These are phyloP conservation scores for Macrochelys suwanniensis DNA, from an alignment of 2,797 vertebrate species.

Conservation along the genomic window DNA sequence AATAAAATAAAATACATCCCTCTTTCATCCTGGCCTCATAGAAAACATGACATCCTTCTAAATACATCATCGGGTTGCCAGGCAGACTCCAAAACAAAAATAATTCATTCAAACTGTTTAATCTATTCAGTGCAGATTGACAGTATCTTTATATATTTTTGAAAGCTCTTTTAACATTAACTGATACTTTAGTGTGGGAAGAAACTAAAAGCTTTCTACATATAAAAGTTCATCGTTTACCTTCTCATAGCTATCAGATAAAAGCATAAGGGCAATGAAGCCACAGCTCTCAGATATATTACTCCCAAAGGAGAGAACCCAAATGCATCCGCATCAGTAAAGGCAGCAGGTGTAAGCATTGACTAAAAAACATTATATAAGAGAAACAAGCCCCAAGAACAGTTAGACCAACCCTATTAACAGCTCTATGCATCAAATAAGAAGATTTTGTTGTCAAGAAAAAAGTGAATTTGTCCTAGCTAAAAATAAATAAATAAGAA, in stretches of 20 bases:
- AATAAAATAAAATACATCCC: conserved; percentile 60
- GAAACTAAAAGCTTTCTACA: conserved; percentile 81
- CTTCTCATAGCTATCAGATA: conserved; percentile 80
- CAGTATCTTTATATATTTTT: conserved; percentile 83
- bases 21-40: conserved; percentile 39
- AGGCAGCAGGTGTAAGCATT: conserved; percentile 74
- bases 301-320: conserved; percentile 73
- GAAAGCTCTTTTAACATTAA: conserved; percentile 84
- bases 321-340: conserved; percentile 66
- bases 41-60: conserved; percentile 75
- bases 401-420: conserved; percentile 62
- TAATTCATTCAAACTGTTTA: conserved; percentile 81
- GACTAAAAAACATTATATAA: conserved; percentile 68
- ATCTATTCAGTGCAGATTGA: conserved; percentile 80
- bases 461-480: neutral
- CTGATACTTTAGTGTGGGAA: conserved; percentile 81
- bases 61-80: conserved; percentile 77
- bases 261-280: conserved; percentile 77
- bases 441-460: conserved; percentile 39
- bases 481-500: conserved; percentile 57
- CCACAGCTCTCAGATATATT: conserved; percentile 74
- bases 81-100: conserved; percentile 80
- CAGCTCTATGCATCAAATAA: conserved; percentile 18
- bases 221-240: conserved; percentile 81
- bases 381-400: conserved; percentile 29